Evolutionary conservation across 1,140 invertebrate genomes (phyloP).

Genomic region (Hycleus phaleratus): DNA sequence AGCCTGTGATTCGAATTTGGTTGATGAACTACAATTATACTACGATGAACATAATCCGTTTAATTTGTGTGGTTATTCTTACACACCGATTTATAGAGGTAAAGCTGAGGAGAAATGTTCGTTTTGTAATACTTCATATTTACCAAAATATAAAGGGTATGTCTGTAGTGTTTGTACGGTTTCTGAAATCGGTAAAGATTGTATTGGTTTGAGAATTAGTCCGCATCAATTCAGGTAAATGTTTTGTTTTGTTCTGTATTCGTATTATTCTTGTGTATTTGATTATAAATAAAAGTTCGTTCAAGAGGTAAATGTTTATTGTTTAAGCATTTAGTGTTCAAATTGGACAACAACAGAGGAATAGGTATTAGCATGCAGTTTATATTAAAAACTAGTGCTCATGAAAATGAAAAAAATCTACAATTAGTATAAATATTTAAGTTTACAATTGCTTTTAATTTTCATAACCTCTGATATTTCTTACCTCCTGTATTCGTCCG

Average conservation of each 20-base stretch:
- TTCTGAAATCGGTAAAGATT: conserved; percentile 86
- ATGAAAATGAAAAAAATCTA: too few species aligned
- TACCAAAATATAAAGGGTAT: conserved; percentile 78
- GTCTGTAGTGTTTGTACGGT: conserved; percentile 84
- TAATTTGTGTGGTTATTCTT: conserved; percentile 83
- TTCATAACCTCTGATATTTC: too few species aligned
- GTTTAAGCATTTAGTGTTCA: conserved; percentile 6
- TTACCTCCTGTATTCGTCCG: too few species aligned
- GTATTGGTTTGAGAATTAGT: conserved; percentile 78
- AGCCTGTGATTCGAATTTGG: conserved; percentile 87
- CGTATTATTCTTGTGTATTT: neutral
- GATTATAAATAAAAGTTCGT: neutral
- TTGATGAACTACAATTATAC: conserved; percentile 78
- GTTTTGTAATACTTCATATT: conserved; percentile 83
- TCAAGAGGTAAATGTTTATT: conserved; percentile 4
- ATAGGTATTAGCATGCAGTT: conserved; percentile 12
- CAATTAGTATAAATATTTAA: too few species aligned
- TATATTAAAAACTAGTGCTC: too few species aligned
- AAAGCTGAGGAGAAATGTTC: conserved; percentile 93
- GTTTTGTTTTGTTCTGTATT: neutral
- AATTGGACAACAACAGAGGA: conserved; percentile 1
- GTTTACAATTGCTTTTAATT: too few species aligned
- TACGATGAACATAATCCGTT: conserved; percentile 99
- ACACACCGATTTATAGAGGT: conserved; percentile 91
- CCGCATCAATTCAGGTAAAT: conserved; percentile 55